Evolutionary conservation across 2,888 invertebrate species (phyloP).

Genomic region (Neoaliturus tenellus): DNA sequence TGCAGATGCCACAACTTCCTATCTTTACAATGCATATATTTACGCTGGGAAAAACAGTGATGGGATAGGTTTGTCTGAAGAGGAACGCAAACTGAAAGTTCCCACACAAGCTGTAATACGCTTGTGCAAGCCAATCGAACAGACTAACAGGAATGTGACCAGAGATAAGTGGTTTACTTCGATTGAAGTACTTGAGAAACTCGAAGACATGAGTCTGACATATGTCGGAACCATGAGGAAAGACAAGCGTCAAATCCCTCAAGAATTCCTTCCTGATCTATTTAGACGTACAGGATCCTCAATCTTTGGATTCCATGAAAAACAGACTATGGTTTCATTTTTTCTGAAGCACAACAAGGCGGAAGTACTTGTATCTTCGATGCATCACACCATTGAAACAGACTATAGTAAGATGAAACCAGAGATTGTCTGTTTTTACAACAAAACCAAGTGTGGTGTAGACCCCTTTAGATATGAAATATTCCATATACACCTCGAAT

Average conservation of each 20-base stretch:
- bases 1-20: constrained; percentile 44
- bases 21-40: constrained; percentile 56
- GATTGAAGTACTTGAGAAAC: background rate
- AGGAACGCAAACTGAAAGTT: too few relatives aligned
- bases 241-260: background rate
- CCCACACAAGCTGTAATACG: background rate
- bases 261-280: background rate
- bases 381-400: constrained; percentile 54
- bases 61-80: background rate
- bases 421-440: constrained; percentile 59
- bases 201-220: background rate
- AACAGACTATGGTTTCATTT: constrained; percentile 56
- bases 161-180: constrained; percentile 31
- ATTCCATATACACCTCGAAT: constrained; percentile 56
- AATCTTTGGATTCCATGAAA: background rate
- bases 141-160: constrained; percentile 32
- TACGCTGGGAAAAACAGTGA: constrained; percentile 41
- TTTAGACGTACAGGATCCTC: background rate
- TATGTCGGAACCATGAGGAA: background rate
- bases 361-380: constrained; percentile 59
- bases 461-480: constrained; percentile 58
- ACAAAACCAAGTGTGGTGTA: constrained; percentile 58
- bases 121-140: constrained; percentile 12
- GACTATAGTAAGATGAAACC: constrained; percentile 56
- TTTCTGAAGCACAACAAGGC: constrained; percentile 57